A percentile compares a stretch with the other conserved stretches of the same genome.
phyloP scores from a whole-genome alignment of 2,113 vertebrate genomes.

The Hydrolagus affinis region DNA sequence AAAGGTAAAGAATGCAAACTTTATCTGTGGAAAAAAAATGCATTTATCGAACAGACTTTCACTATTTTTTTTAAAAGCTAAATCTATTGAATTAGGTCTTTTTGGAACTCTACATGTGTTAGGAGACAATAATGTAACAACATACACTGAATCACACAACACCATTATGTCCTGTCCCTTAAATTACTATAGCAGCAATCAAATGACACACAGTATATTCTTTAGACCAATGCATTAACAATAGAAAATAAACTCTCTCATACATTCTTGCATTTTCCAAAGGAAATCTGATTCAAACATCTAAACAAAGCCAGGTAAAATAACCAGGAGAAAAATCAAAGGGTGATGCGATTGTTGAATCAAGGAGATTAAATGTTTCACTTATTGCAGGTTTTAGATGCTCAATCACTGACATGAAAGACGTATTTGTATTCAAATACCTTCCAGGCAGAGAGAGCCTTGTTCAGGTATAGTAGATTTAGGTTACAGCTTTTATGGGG shows the following conservation, averaged over 20 bases:
- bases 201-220: neutral
- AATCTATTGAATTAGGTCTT: neutral
- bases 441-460: slow-evolving; percentile 63
- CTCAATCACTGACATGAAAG: slow-evolving; percentile 82
- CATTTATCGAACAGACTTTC: neutral
- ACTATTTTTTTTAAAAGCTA: no score
- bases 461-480: slow-evolving; percentile 58
- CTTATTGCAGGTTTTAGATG: slow-evolving; percentile 85
- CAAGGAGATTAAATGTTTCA: slow-evolving; percentile 91
- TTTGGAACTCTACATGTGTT: neutral
- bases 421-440: slow-evolving; percentile 76
- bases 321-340: slow-evolving; percentile 79
- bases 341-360: slow-evolving; percentile 74
- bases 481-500: slow-evolving; percentile 57
- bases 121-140: neutral
- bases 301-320: slow-evolving; percentile 74
- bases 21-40: no score
- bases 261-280: slow-evolving; percentile 71
- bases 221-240: slow-evolving; percentile 12
- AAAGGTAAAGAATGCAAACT: no score
- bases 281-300: slow-evolving; percentile 71
- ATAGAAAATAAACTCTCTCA: slow-evolving; percentile 42
- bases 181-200: slow-evolving; percentile 9
- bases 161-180: slow-evolving; percentile 2
- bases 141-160: neutral